A percentile compares a stretch with the other conserved stretches of the same genome.
phyloP scores from a whole-genome alignment of 2,113 vertebrate species.

The Apeltes quadracus region DNA sequence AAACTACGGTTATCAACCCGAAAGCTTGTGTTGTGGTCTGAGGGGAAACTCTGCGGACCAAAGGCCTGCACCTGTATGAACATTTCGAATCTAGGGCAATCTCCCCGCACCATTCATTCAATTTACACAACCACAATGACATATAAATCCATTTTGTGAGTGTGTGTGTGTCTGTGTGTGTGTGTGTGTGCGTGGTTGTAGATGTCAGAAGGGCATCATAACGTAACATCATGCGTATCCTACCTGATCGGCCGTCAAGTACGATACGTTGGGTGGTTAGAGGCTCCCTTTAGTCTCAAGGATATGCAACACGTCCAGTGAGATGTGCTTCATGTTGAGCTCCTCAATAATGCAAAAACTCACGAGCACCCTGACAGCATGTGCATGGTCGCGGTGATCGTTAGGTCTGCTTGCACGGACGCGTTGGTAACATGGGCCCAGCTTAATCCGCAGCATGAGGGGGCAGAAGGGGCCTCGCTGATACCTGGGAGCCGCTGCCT shows the following conservation, averaged over 20 bases:
- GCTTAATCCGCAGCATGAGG: not conserved
- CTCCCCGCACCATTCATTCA: too few relatives aligned
- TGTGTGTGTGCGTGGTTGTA: not conserved
- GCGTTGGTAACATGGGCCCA: conserved; percentile 26
- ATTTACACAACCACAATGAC: too few relatives aligned
- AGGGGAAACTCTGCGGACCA: not conserved
- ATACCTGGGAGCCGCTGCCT: not conserved
- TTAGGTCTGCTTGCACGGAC: conserved; percentile 15
- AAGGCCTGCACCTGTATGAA: too few relatives aligned
- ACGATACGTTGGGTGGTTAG: conserved; percentile 18
- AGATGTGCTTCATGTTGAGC: not conserved
- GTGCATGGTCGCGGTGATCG: conserved; percentile 15
- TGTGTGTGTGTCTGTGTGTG: not conserved
- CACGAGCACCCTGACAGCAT: not conserved
- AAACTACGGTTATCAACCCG: not conserved
- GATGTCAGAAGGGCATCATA: not conserved
- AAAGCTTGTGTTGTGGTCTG: not conserved
- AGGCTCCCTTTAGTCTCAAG: conserved; percentile 3
- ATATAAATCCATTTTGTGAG: too few relatives aligned
- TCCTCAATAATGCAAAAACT: conserved; percentile 45
- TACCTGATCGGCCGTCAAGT: conserved; percentile 32
- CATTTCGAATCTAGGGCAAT: too few relatives aligned
- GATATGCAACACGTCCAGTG: conserved; percentile 1
- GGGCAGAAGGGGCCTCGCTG: not conserved
- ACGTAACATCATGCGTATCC: conserved; percentile 39